Conservation (phyloP, 2,888 invertebrate species). For the Hirtodrosophila duncani region DNA sequence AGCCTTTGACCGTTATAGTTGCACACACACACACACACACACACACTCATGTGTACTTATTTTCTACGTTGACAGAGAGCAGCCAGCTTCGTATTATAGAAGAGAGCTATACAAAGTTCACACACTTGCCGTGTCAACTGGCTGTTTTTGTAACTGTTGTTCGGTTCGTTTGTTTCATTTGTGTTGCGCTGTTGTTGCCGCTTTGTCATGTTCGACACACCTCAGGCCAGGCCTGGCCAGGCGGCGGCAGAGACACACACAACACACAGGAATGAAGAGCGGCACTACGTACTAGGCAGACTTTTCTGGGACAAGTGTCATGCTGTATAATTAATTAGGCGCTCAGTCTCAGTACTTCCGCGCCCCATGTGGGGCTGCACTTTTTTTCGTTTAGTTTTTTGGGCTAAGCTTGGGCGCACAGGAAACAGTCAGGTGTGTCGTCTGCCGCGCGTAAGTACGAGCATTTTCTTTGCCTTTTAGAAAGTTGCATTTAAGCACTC, state of each 20-base stretch:
- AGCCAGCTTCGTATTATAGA: not conserved
- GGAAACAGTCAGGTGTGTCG: not conserved
- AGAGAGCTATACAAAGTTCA: constrained; percentile 30
- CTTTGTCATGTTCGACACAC: constrained; percentile 22
- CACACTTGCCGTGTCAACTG: constrained; percentile 28
- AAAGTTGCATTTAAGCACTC: no score
- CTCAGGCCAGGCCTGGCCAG: no score
- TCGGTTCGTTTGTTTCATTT: constrained; percentile 28
- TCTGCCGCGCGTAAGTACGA: no score
- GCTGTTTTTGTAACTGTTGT: constrained; percentile 1
- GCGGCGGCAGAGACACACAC: no score
- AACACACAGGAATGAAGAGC: no score
- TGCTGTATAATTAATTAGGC: constrained; percentile 20
- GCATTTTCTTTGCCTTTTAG: no score
- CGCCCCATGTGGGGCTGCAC: constrained; percentile 4
- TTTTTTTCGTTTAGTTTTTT: not conserved
- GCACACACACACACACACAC: constrained; percentile 12
- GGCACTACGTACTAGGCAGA: no score
- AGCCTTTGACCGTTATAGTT: constrained; percentile 32
- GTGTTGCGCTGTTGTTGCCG: constrained; percentile 26
- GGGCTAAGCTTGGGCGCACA: constrained; percentile 3
- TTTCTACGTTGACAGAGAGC: no score
- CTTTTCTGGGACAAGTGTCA: no score
- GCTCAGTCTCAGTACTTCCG: constrained; percentile 11
- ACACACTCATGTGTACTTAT: no score